Conservation (phyloP, 35 echinoderm and acorn worm species). For the Holothuria glaberrima region DNA sequence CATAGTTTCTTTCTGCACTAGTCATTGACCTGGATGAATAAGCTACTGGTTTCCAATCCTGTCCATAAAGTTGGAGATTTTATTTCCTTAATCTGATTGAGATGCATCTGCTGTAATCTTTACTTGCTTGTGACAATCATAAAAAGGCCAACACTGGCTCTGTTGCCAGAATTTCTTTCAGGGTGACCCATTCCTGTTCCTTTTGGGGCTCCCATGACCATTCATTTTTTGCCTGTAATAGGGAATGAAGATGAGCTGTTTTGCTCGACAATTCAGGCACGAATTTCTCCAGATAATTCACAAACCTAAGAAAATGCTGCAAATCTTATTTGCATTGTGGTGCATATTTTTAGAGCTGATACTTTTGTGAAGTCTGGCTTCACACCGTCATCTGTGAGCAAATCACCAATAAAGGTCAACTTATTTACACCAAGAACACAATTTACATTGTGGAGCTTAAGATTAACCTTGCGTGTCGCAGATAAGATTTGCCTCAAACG, state of each 20-base stretch:
- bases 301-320: slow-evolving; percentile 42
- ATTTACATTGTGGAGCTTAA: slow-evolving; percentile 53
- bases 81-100: neutral
- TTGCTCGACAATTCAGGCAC: slow-evolving; percentile 49
- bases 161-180: slow-evolving; percentile 12
- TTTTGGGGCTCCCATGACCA: neutral
- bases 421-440: slow-evolving; percentile 49
- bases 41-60: slow-evolving; percentile 52
- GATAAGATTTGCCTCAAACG: slow-evolving; percentile 24
- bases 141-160: slow-evolving; percentile 41
- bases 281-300: slow-evolving; percentile 48
- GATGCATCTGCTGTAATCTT: slow-evolving; percentile 29
- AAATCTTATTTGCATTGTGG: slow-evolving; percentile 53
- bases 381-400: slow-evolving; percentile 6
- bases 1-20: slow-evolving; percentile 34
- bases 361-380: slow-evolving; percentile 39
- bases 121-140: slow-evolving; percentile 6
- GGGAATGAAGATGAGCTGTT: neutral
- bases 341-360: slow-evolving; percentile 47
- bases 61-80: slow-evolving; percentile 16
- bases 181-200: neutral
- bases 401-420: slow-evolving; percentile 60
- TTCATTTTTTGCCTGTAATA: slow-evolving; percentile 2
- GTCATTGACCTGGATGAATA: slow-evolving; percentile 65
- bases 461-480: slow-evolving; percentile 22